phyloP scores from a whole-genome alignment of 2,797 vertebrate genomes.

The Rallus crepitans region DNA sequence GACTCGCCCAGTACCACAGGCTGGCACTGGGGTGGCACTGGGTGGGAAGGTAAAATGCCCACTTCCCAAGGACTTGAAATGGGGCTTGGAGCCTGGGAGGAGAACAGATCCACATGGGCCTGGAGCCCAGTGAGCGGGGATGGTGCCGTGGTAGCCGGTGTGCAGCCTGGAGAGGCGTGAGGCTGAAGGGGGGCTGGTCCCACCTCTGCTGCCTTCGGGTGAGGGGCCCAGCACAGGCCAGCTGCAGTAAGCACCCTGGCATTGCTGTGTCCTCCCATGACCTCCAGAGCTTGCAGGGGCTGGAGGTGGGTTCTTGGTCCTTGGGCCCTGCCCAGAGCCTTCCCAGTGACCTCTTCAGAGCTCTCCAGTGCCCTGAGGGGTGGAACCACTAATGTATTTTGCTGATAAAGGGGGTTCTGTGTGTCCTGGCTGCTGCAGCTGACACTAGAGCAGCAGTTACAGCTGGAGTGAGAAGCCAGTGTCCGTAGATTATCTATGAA shows the following conservation, averaged over 20 bases:
- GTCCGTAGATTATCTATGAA: not conserved
- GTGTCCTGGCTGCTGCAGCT: not conserved
- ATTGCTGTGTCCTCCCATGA: not conserved
- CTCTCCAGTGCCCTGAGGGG: not conserved
- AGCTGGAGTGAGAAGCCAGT: not conserved
- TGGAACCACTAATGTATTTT: not conserved
- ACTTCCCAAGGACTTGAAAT: fast-evolving
- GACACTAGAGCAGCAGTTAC: not conserved
- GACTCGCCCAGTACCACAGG: not conserved
- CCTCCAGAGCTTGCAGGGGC: fast-evolving
- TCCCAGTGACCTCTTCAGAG: not conserved
- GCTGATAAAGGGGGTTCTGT: not conserved
- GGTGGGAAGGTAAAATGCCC: not conserved
- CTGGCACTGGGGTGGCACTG: fast-evolving
- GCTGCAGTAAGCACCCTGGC: not conserved
- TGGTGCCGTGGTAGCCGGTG: fast-evolving
- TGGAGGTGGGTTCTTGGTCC: not conserved
- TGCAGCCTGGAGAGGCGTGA: not conserved
- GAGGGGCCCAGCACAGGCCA: not conserved
- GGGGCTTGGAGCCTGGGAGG: not conserved
- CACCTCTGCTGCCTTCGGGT: too few relatives aligned
- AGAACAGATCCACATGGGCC: not conserved
- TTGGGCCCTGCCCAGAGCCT: not conserved
- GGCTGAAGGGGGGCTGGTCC: not conserved
- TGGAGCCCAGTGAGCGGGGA: fast-evolving